Conservation (phyloP, 2,113 vertebrate genomes). For the Nibea albiflora region DNA sequence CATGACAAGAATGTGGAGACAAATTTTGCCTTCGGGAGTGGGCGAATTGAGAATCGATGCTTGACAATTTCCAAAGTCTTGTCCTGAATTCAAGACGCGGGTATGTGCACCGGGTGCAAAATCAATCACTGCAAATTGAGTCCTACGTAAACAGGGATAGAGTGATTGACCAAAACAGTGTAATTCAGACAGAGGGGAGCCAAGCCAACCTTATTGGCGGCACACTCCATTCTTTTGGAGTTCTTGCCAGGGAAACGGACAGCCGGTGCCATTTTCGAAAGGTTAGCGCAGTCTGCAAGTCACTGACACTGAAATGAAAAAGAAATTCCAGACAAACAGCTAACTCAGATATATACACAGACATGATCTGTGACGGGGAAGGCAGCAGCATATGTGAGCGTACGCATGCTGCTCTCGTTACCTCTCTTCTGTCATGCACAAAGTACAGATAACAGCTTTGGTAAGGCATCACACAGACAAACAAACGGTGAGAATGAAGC, state of each 20-base stretch:
- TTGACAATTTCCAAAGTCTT: slow-evolving; percentile 71
- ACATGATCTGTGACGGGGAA: slow-evolving; percentile 7
- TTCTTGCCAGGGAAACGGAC: slow-evolving; percentile 70
- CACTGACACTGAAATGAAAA: slow-evolving; percentile 56
- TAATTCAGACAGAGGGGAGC: slow-evolving; percentile 60
- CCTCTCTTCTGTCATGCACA: slow-evolving; percentile 2
- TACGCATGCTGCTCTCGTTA: not conserved
- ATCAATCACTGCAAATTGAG: slow-evolving; percentile 74
- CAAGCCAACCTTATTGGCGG: slow-evolving; percentile 59
- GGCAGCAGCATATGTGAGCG: not conserved
- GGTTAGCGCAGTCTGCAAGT: slow-evolving; percentile 71
- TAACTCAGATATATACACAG: slow-evolving; percentile 13
- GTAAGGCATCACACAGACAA: not conserved
- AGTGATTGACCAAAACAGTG: slow-evolving; percentile 66
- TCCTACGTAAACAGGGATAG: slow-evolving; percentile 61
- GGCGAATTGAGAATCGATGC: slow-evolving; percentile 73
- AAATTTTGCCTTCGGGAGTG: slow-evolving; percentile 55
- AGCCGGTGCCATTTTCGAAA: slow-evolving; percentile 80
- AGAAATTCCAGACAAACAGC: slow-evolving; percentile 42
- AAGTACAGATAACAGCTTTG: slow-evolving; percentile 24
- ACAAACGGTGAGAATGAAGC: not conserved
- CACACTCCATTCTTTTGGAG: slow-evolving; percentile 62
- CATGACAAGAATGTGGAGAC: slow-evolving; percentile 52
- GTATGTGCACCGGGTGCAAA: slow-evolving; percentile 45
- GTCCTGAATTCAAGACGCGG: slow-evolving; percentile 54